Conservation (phyloP, 2,888 invertebrate genomes). For the Pristionchus fissidentatus region DNA sequence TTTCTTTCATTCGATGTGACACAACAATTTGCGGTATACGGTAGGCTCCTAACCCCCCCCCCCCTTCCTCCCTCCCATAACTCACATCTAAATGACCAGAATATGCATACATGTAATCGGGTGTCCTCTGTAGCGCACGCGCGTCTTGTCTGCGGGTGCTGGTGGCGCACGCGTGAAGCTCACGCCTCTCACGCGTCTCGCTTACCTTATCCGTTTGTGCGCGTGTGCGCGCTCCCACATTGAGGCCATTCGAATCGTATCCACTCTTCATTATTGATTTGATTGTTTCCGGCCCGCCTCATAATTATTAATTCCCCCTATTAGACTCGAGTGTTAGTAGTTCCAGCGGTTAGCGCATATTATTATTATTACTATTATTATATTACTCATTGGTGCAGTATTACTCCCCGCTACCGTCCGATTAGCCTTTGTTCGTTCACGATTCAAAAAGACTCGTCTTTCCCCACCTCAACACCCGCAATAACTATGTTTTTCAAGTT, state of each 20-base stretch:
- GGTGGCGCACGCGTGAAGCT: neutral
- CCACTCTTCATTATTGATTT: slow-evolving; percentile 10
- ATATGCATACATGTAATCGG: slow-evolving; percentile 26
- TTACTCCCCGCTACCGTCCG: neutral
- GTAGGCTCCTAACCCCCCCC: slow-evolving; percentile 25
- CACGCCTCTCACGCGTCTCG: neutral
- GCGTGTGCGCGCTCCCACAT: slow-evolving; percentile 9
- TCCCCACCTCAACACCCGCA: neutral
- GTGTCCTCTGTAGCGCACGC: slow-evolving; percentile 21
- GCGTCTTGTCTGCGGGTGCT: neutral
- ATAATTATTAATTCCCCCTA: too few species aligned
- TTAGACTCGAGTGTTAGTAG: slow-evolving; percentile 39
- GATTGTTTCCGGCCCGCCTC: neutral
- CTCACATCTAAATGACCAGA: slow-evolving; percentile 31
- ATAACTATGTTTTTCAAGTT: slow-evolving; percentile 1
- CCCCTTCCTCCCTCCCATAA: neutral
- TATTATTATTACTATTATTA: too few species aligned
- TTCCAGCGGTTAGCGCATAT: slow-evolving; percentile 25
- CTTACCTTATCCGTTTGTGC: neutral
- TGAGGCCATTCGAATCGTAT: slow-evolving; percentile 29
- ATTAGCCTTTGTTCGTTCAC: neutral
- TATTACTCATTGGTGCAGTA: slow-evolving; percentile 34
- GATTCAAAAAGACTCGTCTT: slow-evolving; percentile 6
- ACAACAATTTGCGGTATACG: slow-evolving; percentile 25
- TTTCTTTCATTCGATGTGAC: neutral